A percentile compares a stretch with the other conserved stretches of the same genome.
phyloP scores from a whole-genome alignment of 2,113 vertebrate species.

The Hyperopisus bebe region DNA sequence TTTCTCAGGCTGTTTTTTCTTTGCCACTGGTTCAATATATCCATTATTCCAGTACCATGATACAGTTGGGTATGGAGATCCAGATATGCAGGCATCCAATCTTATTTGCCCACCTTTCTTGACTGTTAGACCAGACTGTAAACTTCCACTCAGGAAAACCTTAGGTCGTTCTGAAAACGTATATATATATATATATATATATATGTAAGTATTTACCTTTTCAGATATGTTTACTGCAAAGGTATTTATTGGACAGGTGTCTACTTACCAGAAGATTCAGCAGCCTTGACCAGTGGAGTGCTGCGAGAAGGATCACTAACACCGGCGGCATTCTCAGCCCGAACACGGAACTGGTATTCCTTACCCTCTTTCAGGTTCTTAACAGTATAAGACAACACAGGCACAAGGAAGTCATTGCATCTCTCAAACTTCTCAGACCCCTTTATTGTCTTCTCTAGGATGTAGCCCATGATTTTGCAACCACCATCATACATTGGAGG shows the following conservation, averaged over 20 bases:
- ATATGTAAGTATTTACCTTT: neutral
- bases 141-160: conserved; percentile 79
- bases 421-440: conserved; percentile 81
- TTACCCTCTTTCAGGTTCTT: conserved; percentile 78
- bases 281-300: conserved; percentile 70
- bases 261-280: conserved; percentile 79
- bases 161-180: conserved; percentile 76
- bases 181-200: neutral
- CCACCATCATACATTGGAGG: conserved; percentile 89
- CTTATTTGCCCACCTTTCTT: conserved; percentile 79
- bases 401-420: conserved; percentile 81
- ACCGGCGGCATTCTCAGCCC: conserved; percentile 89
- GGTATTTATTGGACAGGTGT: neutral
- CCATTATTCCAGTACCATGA: conserved; percentile 86
- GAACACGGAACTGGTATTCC: conserved; percentile 86
- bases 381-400: conserved; percentile 73
- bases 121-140: conserved; percentile 78
- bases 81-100: conserved; percentile 83
- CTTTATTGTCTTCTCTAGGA: conserved; percentile 85
- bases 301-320: conserved; percentile 83
- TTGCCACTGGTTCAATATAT: conserved; percentile 73
- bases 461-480: conserved; percentile 89
- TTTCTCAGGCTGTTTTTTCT: conserved; percentile 72
- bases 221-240: neutral
- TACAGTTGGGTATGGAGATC: conserved; percentile 86